These are phyloP conservation scores for Mormyrus iriodes DNA, from an alignment of 2,113 vertebrate genomes.

Conservation along the genomic window DNA sequence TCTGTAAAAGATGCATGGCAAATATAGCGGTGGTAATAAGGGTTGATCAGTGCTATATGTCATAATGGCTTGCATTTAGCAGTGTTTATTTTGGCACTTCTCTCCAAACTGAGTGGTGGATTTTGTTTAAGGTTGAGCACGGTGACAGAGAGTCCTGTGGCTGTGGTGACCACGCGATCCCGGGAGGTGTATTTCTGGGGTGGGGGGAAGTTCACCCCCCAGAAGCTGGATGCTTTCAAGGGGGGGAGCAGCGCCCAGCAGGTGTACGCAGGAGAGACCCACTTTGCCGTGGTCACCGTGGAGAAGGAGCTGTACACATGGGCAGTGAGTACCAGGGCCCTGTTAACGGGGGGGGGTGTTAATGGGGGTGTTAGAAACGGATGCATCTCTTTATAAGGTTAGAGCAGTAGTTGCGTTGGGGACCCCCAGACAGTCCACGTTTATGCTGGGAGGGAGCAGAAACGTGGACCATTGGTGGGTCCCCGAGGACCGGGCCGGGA, in stretches of 20 bases:
- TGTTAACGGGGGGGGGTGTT: not conserved
- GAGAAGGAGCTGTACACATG: conserved; percentile 98
- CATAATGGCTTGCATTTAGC: not conserved
- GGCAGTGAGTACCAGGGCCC: conserved; percentile 75
- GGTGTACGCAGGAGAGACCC: conserved; percentile 91
- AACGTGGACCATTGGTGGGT: not conserved
- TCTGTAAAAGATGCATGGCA: not conserved
- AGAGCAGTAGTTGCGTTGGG: not conserved
- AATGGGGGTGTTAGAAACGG: not conserved
- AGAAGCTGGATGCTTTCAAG: conserved; percentile 92
- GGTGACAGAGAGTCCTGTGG: conserved; percentile 78
- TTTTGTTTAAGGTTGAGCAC: conserved; percentile 70
- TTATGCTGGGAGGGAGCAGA: not conserved
- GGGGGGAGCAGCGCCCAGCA: conserved; percentile 89
- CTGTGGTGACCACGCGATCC: conserved; percentile 90
- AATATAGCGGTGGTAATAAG: not conserved
- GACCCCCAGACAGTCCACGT: not conserved
- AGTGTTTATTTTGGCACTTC: not conserved
- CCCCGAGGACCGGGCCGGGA: not conserved
- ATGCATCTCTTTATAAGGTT: not conserved
- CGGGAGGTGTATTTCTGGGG: conserved; percentile 98
- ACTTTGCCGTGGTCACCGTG: conserved; percentile 96
- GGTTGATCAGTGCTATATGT: not conserved
- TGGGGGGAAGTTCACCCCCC: conserved; percentile 91
- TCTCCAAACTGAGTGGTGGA: too few relatives aligned